Conservation (phyloP, 2,888 invertebrate genomes). For the Phyllotreta striolata region DNA sequence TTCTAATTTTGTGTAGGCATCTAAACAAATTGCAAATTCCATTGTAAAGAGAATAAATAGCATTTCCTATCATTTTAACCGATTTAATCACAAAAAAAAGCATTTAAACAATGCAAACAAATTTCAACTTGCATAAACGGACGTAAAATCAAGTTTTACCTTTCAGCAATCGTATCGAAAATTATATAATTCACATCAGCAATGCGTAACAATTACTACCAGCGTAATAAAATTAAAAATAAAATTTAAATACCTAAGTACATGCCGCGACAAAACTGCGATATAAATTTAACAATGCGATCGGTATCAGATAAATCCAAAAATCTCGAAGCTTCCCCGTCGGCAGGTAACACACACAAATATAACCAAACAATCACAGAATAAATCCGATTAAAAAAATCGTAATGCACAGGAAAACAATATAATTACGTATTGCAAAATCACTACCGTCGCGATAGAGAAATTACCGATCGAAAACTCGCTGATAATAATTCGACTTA, state of each 20-base stretch:
- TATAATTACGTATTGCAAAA: slow-evolving; percentile 11
- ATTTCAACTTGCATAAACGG: too few relatives aligned
- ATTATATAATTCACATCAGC: too few relatives aligned
- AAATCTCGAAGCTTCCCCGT: neutral
- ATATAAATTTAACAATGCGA: slow-evolving; percentile 2
- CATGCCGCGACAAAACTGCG: slow-evolving; percentile 20
- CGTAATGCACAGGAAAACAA: too few relatives aligned
- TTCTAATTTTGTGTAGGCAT: too few relatives aligned
- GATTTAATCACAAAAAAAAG: too few relatives aligned
- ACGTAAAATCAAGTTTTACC: too few relatives aligned
- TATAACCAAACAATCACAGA: neutral
- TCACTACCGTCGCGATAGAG: slow-evolving; percentile 22
- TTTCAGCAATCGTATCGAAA: too few relatives aligned
- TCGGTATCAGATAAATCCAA: slow-evolving; percentile 3
- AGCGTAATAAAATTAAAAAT: neutral
- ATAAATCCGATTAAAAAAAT: neutral
- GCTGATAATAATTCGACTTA: slow-evolving; percentile 34
- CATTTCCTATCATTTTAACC: too few relatives aligned
- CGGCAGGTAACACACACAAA: slow-evolving; percentile 12
- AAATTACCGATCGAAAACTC: slow-evolving; percentile 24
- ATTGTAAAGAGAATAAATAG: too few relatives aligned
- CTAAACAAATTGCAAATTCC: too few relatives aligned
- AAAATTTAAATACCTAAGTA: slow-evolving; percentile 29
- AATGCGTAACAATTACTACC: neutral
- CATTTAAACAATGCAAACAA: too few relatives aligned